Evolutionary conservation across 2,113 vertebrate genomes (phyloP), one percentile per base, ranked within the genome.

Genomic region (Eptatretus burgeri): DNA sequence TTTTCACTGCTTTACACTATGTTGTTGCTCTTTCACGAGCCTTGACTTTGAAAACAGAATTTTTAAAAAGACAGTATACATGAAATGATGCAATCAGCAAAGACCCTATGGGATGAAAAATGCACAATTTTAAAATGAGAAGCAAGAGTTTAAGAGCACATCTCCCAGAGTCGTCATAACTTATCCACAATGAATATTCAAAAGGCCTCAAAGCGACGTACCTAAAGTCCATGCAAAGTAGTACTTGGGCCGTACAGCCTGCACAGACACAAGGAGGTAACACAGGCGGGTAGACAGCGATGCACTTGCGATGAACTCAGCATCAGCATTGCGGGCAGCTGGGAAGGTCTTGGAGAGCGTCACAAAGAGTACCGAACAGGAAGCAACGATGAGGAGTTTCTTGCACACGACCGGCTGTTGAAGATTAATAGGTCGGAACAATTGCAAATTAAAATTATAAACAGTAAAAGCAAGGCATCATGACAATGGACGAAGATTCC

Each of bases 161-260:
- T 41, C 3, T 41, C 27, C 7, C 7, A 7, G 27, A 41, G 27
- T 41, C 7, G 3, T 41, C 7, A 41, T 7, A 41, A 41, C 27
- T 41, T 41, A 41, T 41, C 27, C 27, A 41, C 27, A 41, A 41
- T 3, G 7, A 41, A 41, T 41, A 41, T 41, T 41, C 27, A 3
- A 3, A 41, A 41, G 27, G 27, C 27, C 27, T 41, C 27, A 41
- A 41, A 5, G 27, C 27, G n/a, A 13, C 67, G 66, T 27, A 70
- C 69, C 69, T 51, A 70, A 53, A 2, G 69, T 70, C 69, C 69
- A 70, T 9, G 67, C 69, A 66, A 70, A 68, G 62, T 70, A 70
- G 51, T 70, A 70, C 51, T 70, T 70, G 41, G 69, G 69, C 60
- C 69, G 67, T 13, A 64, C 62, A 19, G 63, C 65, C 50, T 63